Evolutionary conservation across 1,140 invertebrate species (phyloP).

Genomic region (Leptonema lineaticorne): DNA sequence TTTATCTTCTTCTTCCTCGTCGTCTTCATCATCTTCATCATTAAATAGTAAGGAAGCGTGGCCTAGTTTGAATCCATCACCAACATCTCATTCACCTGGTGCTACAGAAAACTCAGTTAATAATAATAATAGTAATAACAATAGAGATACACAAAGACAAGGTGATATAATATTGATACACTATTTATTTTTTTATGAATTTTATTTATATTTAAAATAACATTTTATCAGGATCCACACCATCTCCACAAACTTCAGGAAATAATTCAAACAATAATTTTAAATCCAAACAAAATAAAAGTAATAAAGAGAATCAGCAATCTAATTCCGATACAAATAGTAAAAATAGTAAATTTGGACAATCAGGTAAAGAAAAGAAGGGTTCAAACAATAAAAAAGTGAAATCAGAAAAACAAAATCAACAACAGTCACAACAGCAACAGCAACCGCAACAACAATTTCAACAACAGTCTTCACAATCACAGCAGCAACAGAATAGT

Average conservation of each 20-base stretch:
- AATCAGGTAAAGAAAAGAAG: constrained; percentile 47
- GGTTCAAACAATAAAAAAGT: constrained; percentile 48
- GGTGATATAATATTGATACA: constrained; percentile 2
- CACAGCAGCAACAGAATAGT: constrained; percentile 49
- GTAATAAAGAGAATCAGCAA: constrained; percentile 45
- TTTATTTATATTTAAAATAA: neutral
- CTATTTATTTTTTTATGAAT: constrained; percentile 7
- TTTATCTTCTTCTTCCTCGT: constrained; percentile 34
- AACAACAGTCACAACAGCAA: constrained; percentile 52
- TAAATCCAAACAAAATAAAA: constrained; percentile 33
- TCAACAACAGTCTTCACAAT: no score
- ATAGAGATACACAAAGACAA: constrained; percentile 28
- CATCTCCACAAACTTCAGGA: constrained; percentile 27
- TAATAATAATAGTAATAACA: no score
- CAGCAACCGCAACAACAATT: no score
- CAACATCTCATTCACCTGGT: constrained; percentile 34
- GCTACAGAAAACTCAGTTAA: neutral
- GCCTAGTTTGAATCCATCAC: constrained; percentile 61
- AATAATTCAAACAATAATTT: constrained; percentile 30
- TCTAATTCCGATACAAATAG: constrained; percentile 51
- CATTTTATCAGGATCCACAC: constrained; percentile 32
- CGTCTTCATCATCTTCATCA: constrained; percentile 42
- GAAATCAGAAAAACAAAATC: constrained; percentile 47
- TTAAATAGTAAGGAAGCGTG: constrained; percentile 65
- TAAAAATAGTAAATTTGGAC: constrained; percentile 44